These are phyloP conservation scores for Drosophila nr. fundita DNA, from an alignment of 2,888 invertebrate species.

Conservation along the genomic window DNA sequence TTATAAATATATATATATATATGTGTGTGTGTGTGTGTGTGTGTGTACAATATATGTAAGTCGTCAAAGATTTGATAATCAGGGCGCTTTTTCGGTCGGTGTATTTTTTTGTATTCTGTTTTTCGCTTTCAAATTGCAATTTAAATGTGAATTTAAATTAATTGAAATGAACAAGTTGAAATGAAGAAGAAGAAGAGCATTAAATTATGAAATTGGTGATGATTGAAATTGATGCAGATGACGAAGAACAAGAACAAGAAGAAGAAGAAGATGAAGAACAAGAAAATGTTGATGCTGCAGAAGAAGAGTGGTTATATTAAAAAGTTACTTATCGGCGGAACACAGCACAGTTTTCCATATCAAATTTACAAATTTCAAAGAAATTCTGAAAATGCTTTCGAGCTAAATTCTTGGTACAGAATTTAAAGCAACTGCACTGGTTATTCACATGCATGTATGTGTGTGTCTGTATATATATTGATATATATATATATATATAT, in stretches of 20 bases:
- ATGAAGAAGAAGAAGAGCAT: constrained; percentile 2
- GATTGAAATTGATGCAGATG: constrained; percentile 12
- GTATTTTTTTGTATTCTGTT: constrained; percentile 29
- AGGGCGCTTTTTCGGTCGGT: constrained; percentile 27
- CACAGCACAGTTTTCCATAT: constrained; percentile 67
- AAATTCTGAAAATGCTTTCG: constrained; percentile 72
- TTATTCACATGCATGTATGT: constrained; percentile 36
- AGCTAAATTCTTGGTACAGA: constrained; percentile 61
- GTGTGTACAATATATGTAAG: constrained; percentile 11
- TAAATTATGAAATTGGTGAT: not conserved
- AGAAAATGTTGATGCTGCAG: not conserved
- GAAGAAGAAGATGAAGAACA: not conserved
- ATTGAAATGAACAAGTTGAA: constrained; percentile 52
- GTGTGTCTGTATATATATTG: not conserved
- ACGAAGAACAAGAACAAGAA: constrained; percentile 1
- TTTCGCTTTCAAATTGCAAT: constrained; percentile 64
- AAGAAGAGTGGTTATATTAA: not conserved
- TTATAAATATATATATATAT: constrained; percentile 24
- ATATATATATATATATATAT: constrained; percentile 21
- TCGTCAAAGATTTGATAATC: constrained; percentile 11
- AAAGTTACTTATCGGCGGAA: constrained; percentile 19
- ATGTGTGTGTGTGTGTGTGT: constrained; percentile 32
- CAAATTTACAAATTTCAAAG: constrained; percentile 51
- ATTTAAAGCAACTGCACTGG: constrained; percentile 80
- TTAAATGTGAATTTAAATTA: constrained; percentile 70